Base-by-base conservation (phyloP, 1,140 invertebrate species). In the Brachionus sp. region DNA sequence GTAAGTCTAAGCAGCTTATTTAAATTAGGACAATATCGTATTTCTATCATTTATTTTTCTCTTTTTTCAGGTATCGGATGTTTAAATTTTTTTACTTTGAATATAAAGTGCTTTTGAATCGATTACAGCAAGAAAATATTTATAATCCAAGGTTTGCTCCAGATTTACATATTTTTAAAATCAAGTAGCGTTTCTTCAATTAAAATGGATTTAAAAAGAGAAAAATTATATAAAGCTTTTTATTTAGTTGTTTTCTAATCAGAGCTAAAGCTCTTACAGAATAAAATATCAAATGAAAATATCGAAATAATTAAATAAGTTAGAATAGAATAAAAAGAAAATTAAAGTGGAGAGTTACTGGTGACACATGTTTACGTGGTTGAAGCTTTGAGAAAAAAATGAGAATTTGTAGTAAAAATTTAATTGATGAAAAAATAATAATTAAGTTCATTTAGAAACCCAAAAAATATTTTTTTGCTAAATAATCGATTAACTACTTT, bases 1-100 rank as follows among this genome's bases (percentile, higher is more conserved):
- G 9, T 57, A 19, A 57, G 50, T 57, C 50, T 57, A 57, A 57
- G 50, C 50, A 57, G 50, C 50, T 57, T 57, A 57, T 57, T 19
- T 57, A 57, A 57, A 57, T 57, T 57, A 57, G 50, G 50, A 57
- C 50, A 57, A 19, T 57, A 57, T 57, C 50, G 50, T 57, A 57
- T 57, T 57, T 57, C 50, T 19, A 57, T 57, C 50, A 57, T 5
- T 57, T 57, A 19, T 57, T 57, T n/a, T 57, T 57, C 44, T 50
- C 44, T 50, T 25, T 57, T 25, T 57, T 25, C 19, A 57, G 50
- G 50, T 57, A 57, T 57, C 50, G 19, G n/a, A 19, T 57, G 19
- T 23, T 57, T 57, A 19, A 19, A 9, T 0, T 29, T 29, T 57
- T 57, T 57, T 19, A n/a, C 50, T 57, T 57, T 7, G 50, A 23